Evolutionary conservation across 2,888 invertebrate species (phyloP), one percentile per base, ranked within the genome.

Genomic region (Colostygia pectinataria): DNA sequence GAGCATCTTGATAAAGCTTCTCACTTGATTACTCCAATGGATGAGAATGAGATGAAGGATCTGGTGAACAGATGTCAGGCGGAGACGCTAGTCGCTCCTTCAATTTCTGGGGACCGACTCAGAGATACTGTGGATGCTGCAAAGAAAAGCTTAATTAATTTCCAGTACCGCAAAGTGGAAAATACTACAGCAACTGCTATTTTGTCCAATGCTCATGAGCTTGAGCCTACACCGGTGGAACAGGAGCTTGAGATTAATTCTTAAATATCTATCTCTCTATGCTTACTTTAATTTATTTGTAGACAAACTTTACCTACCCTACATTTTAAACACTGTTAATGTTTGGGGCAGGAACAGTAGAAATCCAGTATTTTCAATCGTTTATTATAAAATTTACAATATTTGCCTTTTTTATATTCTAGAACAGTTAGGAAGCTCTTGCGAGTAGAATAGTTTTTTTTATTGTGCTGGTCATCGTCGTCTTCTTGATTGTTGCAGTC

Each of bases 121-220:
- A 62, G 74, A 25, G 77, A 79, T 2, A 83, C 83, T 0, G 80
- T 89, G 0, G 79, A 83, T 0, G 80, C 74, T 8, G 88, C 88
- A 1, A 83, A 74, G 45, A 80, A 71, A 43, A 74, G 73, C 55
- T 65, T 89, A 28, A 80, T 83, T 0, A 86, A 88, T 56, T 88
- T 89, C 38, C 84, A 84, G 49, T 88, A 86, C 54, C 72, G 71
- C 34, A 77, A 63, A 40, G 66, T 86, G 33, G 68, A 72, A 10
- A 89, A 89, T 40, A 66, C 77, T 4, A 87, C 88, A 4, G 88
- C 88, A 2, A 86, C 78, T 1, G 60, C 66, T 0, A 84, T 89
- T 42, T 57, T 79, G 40, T 66, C 77, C 0, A 65, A 69, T 24
- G 82, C 84, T 7, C 83, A 85, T 44, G 46, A 55, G 1, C 29